Base-by-base conservation (phyloP, 2,797 vertebrate species). In the Todus mexicanus region DNA sequence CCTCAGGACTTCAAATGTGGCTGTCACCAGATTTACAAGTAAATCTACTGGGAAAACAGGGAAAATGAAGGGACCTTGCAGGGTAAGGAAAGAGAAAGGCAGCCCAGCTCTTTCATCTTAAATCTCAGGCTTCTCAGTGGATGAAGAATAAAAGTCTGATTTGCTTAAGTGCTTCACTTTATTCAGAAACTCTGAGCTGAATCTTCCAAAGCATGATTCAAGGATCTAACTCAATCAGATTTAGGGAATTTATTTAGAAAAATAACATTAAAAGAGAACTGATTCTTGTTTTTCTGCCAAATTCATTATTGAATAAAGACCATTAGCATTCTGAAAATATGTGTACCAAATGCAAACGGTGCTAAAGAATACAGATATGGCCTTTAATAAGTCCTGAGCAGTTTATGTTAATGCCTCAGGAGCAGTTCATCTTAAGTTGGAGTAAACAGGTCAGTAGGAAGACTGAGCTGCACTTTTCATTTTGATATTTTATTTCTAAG, bases 21-120 rank as follows among this genome's bases (percentile, higher is more conserved):
- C 87, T 84, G 59, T 91, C 87, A 81, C 80, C 76, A 87, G 95
- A 94, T 94, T 95, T 97, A 95, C 92, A 96, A 96, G 95, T 95
- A 92, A 92, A 86, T 96, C 95, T 97, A 65, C 84, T 79, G 90
- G 96, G 93, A 93, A 96, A 95, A 96, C 63, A 54, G 83, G 64
- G 59, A 90, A 91, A 93, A 97, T 80, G 90, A 94, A 93, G 89
- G 92, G 61, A 59, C 68, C 33, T 59, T 56, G 50, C 76, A 54
- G 81, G 57, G 72, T 65, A 74, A 85, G 91, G 68, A 33, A 45
- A 71, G 57, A 94, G 90, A 96, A 92, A 90, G 84, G 83, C 79
- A 89, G 77, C 35, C 50, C 51, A n/a, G 51, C 66, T 69, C 87
- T 97, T 95, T 96, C 70, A 86, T 96, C 78, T 94, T 93, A 83